phyloP scores from a whole-genome alignment of 2,113 vertebrate genomes.

The Psilopsiagon aurifrons region DNA sequence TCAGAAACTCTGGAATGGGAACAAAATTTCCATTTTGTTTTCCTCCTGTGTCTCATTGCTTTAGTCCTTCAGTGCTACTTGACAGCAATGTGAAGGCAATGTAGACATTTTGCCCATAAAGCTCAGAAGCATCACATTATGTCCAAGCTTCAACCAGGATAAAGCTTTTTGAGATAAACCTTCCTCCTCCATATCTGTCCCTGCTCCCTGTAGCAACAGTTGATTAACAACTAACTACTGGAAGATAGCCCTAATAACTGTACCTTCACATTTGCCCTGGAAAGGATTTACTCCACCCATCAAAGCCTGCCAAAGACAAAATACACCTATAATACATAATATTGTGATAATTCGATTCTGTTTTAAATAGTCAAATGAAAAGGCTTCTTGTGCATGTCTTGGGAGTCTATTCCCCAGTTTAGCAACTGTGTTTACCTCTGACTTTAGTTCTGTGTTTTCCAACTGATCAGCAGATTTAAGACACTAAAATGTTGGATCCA shows the following conservation, averaged over 20 bases:
- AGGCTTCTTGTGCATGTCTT: not conserved
- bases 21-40: conserved; percentile 19
- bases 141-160: not conserved
- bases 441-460: not conserved
- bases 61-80: accelerated
- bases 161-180: not conserved
- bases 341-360: not conserved
- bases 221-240: not conserved
- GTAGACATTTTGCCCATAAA: not conserved
- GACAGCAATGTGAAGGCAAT: not conserved
- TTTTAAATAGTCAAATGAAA: not conserved
- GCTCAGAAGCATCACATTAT: not conserved
- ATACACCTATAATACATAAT: not conserved
- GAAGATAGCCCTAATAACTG: not conserved
- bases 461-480: not conserved
- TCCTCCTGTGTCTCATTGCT: not conserved
- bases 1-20: conserved; percentile 23
- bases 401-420: not conserved
- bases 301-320: not conserved
- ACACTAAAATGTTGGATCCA: not conserved
- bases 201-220: not conserved
- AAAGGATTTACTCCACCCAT: not conserved
- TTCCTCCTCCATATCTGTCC: not conserved
- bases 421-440: not conserved
- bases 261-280: not conserved